Percentiles rank a stretch among this genome's conserved stretches.
Conservation (phyloP, 2,113 vertebrate species). For the Pangasianodon hypophthalmus region DNA sequence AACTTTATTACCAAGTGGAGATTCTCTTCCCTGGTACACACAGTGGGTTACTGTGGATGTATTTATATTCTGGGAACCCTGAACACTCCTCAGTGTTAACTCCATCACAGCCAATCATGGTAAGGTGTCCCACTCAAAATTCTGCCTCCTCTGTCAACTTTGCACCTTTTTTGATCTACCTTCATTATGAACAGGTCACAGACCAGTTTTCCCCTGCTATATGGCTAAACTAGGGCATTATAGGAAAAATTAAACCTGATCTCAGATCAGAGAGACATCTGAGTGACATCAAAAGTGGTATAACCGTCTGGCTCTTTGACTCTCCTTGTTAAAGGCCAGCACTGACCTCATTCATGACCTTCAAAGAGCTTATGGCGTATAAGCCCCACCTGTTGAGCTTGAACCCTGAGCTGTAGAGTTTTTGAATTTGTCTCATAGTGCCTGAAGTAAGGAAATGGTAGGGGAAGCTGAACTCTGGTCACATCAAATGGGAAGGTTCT, state of each 20-base stretch:
- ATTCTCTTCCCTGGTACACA: not conserved
- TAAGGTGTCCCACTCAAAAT: not conserved
- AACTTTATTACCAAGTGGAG: not conserved
- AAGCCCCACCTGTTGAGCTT: constrained; percentile 19
- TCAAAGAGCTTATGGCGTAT: constrained; percentile 41
- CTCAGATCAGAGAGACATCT: constrained; percentile 31
- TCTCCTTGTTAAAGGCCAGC: constrained; percentile 46
- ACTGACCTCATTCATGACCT: constrained; percentile 40
- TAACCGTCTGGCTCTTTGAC: not conserved
- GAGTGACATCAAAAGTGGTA: constrained; percentile 33
- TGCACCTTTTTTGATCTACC: constrained; percentile 4
- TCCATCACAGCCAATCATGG: constrained; percentile 24
- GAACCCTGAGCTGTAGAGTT: not conserved
- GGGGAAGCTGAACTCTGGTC: not conserved
- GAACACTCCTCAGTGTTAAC: not conserved
- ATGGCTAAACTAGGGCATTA: not conserved
- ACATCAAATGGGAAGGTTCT: not conserved
- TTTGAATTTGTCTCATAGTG: not conserved
- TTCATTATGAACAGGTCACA: not conserved
- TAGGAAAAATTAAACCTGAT: constrained; percentile 19
- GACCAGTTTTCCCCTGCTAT: constrained; percentile 1
- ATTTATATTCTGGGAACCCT: constrained; percentile 15
- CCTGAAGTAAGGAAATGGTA: not conserved
- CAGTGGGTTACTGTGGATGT: not conserved
- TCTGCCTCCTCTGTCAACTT: not conserved